Evolutionary conservation across 2,888 invertebrate genomes (phyloP).

Genomic region (Portevinia maculata): DNA sequence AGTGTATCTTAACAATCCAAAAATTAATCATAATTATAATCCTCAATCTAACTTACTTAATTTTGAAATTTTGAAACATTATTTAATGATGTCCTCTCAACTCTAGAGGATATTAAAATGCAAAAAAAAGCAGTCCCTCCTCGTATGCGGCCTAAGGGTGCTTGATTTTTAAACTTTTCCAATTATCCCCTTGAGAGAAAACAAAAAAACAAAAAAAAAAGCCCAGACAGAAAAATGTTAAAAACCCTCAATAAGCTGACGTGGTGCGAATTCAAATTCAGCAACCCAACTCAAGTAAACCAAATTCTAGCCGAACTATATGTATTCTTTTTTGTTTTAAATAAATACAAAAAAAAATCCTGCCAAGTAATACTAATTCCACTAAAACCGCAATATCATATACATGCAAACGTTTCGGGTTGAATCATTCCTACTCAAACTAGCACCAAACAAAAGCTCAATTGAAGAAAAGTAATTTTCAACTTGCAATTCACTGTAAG

Average conservation of each 20-base stretch:
- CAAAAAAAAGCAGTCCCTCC: neutral
- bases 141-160: conserved; percentile 11
- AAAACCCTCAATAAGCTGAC: neutral
- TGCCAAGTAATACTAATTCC: conserved; percentile 54
- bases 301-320: conserved; percentile 17
- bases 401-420: conserved; percentile 1
- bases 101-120: neutral
- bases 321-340: conserved; percentile 5
- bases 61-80: conserved; percentile 16
- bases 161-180: conserved; percentile 66
- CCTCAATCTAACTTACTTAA: conserved; percentile 15
- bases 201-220: no score
- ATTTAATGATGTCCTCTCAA: conserved; percentile 9
- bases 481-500: conserved; percentile 68
- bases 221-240: conserved; percentile 15
- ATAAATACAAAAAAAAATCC: conserved; percentile 52
- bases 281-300: conserved; percentile 5
- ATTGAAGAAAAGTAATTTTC: conserved; percentile 70
- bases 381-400: conserved; percentile 52
- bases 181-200: conserved; percentile 56
- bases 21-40: conserved; percentile 29
- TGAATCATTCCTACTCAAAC: conserved; percentile 29
- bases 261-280: conserved; percentile 32
- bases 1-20: conserved; percentile 1
- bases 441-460: conserved; percentile 45